Evolutionary conservation across 1,140 invertebrate species (phyloP), one percentile per base, ranked within the genome.

Genomic region (Chlorops oryzae): DNA sequence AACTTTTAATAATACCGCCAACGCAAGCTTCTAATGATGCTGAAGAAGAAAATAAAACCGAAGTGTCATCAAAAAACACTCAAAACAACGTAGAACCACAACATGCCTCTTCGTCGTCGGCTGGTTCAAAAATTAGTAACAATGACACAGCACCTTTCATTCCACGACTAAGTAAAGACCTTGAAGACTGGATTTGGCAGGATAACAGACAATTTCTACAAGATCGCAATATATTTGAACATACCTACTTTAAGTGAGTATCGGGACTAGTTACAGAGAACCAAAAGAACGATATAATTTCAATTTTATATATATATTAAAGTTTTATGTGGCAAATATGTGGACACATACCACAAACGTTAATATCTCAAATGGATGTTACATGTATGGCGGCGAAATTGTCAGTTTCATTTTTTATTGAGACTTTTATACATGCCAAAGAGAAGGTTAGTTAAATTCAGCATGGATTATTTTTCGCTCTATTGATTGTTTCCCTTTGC

Each of bases 251-350:
- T 72, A 88, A 88, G 87, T 90, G 70, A 81, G 83, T 78, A 25
- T 37, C 34, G 45, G 13, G 13, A 32, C 28, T 13, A 32, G 7
- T 32, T 32, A 32, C 28, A 9, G 4, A 32, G 21, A 41, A 56
- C n/a, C n/a, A n/a, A n/a, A n/a, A n/a, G n/a, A n/a, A n/a, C n/a
- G n/a, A n/a, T n/a, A n/a, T n/a, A n/a, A n/a, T n/a, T n/a, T n/a
- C n/a, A n/a, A n/a, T n/a, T n/a, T n/a, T n/a, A n/a, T n/a, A n/a
- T n/a, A n/a, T 56, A 53, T 52, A 56, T 72, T 73, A 53, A 61
- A 94, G 90, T 63, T 96, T 96, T 61, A 95, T 96, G 88, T 95
- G 89, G 83, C 91, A 96, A 73, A 88, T 95, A 59, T 96, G 92
- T 70, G 89, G 88, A 20, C 90, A 89, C 58, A 90, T 96, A 63